phyloP scores from a whole-genome alignment of 2,113 vertebrate genomes.

The Erpornis zantholeuca region DNA sequence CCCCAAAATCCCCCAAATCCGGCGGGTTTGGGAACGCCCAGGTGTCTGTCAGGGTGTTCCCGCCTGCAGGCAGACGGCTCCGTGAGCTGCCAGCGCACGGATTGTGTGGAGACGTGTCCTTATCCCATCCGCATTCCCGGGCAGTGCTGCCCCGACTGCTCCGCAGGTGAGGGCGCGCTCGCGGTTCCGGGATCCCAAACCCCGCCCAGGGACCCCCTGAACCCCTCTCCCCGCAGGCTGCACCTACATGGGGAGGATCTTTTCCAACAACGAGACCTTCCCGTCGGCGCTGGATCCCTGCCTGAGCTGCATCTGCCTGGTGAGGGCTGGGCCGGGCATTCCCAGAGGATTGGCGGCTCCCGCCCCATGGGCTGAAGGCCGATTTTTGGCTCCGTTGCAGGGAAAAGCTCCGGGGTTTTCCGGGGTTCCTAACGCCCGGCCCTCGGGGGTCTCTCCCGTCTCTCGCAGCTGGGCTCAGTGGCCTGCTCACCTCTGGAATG shows the following conservation, averaged over 20 bases:
- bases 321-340: not conserved
- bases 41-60: conserved; percentile 54
- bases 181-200: not conserved
- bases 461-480: conserved; percentile 76
- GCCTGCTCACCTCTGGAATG: conserved; percentile 81
- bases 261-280: conserved; percentile 81
- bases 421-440: not conserved
- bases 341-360: not conserved
- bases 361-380: not conserved
- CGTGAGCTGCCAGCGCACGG: conserved; percentile 76
- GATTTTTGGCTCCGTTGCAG: not conserved
- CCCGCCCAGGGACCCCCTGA: too few relatives aligned
- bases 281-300: conserved; percentile 75
- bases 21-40: not conserved
- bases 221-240: conserved; percentile 65
- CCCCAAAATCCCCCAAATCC: not conserved
- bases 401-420: not conserved
- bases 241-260: conserved; percentile 75
- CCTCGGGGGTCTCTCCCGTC: not conserved
- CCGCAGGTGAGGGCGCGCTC: conserved; percentile 61
- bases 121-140: conserved; percentile 79
- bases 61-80: conserved; percentile 74
- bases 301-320: conserved; percentile 82
- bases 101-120: conserved; percentile 79
- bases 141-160: conserved; percentile 82